These are phyloP conservation scores for Sparidentex hasta DNA, from an alignment of 2,797 vertebrate genomes.

Conservation along the genomic window DNA sequence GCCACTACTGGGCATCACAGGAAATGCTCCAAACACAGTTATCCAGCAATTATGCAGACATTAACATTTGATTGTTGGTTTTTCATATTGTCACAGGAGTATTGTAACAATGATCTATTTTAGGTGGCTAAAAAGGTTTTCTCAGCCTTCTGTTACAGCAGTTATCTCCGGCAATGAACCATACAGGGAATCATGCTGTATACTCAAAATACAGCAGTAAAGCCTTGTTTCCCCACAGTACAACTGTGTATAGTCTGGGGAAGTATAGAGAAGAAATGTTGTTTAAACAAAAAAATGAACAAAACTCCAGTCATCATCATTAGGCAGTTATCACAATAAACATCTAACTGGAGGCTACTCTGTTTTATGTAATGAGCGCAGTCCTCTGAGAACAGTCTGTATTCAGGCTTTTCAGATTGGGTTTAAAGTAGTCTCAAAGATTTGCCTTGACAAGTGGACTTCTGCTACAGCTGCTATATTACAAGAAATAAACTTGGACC, in stretches of 20 bases:
- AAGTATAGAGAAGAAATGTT: background rate
- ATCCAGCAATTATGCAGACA: background rate
- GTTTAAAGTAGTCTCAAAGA: conserved; percentile 27
- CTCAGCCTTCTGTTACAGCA: conserved; percentile 3
- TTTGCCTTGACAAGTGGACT: conserved; percentile 13
- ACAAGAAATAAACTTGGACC: conserved; percentile 5
- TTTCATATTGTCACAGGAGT: conserved; percentile 3
- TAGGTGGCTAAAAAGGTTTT: background rate
- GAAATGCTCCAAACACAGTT: conserved; percentile 3
- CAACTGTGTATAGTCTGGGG: background rate
- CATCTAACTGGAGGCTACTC: conserved; percentile 14
- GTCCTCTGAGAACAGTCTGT: conserved; percentile 24
- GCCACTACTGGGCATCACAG: background rate
- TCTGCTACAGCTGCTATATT: conserved; percentile 20
- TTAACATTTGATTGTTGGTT: background rate
- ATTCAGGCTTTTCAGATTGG: conserved; percentile 31
- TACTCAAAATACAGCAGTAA: background rate
- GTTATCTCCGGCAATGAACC: background rate
- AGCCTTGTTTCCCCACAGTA: background rate
- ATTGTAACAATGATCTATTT: background rate
- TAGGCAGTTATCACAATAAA: conserved; percentile 17
- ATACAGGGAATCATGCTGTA: background rate
- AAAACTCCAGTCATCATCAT: conserved; percentile 9
- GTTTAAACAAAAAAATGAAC: background rate
- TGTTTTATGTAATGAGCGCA: conserved; percentile 40